Percentiles rank a stretch among this genome's conserved stretches.
phyloP scores from a whole-genome alignment of 2,888 invertebrate genomes.

The Tetranychus truncatus region DNA sequence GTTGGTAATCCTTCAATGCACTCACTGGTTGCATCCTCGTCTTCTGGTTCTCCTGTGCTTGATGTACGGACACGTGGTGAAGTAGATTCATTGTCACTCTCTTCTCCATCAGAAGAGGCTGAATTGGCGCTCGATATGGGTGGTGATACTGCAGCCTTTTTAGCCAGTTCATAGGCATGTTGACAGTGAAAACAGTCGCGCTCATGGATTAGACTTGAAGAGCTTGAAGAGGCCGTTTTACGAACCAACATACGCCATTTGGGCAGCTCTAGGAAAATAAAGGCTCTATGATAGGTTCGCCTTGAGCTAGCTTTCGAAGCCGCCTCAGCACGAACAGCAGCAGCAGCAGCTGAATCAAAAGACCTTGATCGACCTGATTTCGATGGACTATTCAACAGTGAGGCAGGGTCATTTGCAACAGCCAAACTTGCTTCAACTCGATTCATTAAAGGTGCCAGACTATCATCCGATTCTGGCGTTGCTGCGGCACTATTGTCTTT shows the following conservation, averaged over 20 bases:
- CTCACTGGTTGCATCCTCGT: background rate
- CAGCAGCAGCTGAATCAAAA: conserved; percentile 9
- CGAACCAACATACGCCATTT: conserved; percentile 22
- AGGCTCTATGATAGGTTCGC: background rate
- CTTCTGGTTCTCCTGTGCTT: background rate
- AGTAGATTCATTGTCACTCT: conserved; percentile 12
- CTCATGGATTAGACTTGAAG: background rate
- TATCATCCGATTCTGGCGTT: too few relatives aligned
- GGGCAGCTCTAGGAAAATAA: conserved; percentile 20
- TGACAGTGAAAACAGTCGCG: conserved; percentile 19
- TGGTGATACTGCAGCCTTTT: conserved; percentile 9
- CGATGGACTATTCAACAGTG: background rate
- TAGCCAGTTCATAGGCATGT: conserved; percentile 14
- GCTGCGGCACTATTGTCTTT: too few relatives aligned
- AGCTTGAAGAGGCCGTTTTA: conserved; percentile 14
- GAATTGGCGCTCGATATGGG: conserved; percentile 17
- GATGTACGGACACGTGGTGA: background rate
- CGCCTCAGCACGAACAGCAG: background rate
- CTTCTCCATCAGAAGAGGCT: conserved; percentile 15
- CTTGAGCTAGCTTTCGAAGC: background rate
- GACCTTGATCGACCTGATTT: background rate
- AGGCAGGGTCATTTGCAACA: too few relatives aligned
- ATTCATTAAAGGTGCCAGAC: too few relatives aligned
- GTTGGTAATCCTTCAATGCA: conserved; percentile 19
- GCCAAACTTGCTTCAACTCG: too few relatives aligned